A percentile compares a stretch with the other conserved stretches of the same genome.
These are phyloP conservation scores for Sander vitreus DNA, from an alignment of 2,113 vertebrate species.

Conservation along the genomic window DNA sequence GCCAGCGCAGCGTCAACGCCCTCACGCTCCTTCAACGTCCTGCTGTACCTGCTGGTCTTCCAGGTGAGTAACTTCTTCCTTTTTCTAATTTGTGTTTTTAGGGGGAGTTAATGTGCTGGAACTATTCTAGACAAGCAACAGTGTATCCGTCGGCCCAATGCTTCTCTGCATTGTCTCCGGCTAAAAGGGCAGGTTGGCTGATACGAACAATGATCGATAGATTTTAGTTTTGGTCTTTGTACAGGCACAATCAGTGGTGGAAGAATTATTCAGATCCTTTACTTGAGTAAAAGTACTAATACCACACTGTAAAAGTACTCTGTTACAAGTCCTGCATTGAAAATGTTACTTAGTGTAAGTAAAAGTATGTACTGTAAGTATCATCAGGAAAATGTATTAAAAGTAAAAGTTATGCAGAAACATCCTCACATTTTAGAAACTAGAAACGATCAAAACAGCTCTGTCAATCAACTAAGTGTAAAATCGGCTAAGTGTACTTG, in stretches of 20 bases:
- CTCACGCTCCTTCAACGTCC: slow-evolving; percentile 89
- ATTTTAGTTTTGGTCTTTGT: neutral
- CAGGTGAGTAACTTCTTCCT: slow-evolving; percentile 81
- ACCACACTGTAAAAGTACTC: too few relatives aligned
- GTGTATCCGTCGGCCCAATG: neutral
- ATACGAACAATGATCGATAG: neutral
- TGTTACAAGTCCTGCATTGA: too few relatives aligned
- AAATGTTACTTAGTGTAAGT: too few relatives aligned
- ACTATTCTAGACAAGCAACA: neutral
- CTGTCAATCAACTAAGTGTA: too few relatives aligned
- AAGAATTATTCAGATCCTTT: too few relatives aligned
- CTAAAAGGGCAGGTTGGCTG: neutral
- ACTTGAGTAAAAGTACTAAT: too few relatives aligned
- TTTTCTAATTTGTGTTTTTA: neutral
- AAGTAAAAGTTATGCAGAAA: too few relatives aligned
- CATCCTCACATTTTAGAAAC: too few relatives aligned
- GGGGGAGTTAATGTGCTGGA: neutral
- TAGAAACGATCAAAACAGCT: too few relatives aligned
- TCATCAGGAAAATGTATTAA: too few relatives aligned
- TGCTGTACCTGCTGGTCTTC: slow-evolving; percentile 95
- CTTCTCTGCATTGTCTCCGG: neutral
- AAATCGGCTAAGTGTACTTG: too few relatives aligned
- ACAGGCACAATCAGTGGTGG: neutral
- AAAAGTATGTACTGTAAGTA: too few relatives aligned
- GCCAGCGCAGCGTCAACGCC: slow-evolving; percentile 59